These are phyloP conservation scores for Sarcophilus harrisii DNA, from an alignment of 2,797 vertebrate species.

Conservation along the genomic window DNA sequence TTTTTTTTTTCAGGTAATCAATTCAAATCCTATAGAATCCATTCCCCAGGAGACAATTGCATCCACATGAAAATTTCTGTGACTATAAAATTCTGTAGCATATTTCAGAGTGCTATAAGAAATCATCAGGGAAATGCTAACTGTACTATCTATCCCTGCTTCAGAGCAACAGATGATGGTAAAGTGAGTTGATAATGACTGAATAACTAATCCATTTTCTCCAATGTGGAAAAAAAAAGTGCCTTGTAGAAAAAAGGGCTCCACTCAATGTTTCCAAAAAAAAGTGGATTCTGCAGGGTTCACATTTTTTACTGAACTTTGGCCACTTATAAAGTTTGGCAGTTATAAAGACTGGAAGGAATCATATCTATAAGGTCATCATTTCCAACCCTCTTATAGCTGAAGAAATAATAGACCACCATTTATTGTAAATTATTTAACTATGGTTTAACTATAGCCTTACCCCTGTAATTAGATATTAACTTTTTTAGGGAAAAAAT, in stretches of 20 bases:
- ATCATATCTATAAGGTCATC: neutral
- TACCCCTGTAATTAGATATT: neutral
- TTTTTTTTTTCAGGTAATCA: slow-evolving; percentile 65
- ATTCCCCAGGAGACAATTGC: slow-evolving; percentile 50
- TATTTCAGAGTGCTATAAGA: slow-evolving; percentile 45
- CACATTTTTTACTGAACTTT: neutral
- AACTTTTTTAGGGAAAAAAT: neutral
- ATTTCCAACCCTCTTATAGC: neutral
- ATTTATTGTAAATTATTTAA: slow-evolving; percentile 23
- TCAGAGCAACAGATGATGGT: slow-evolving; percentile 29
- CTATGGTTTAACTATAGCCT: neutral
- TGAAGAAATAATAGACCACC: slow-evolving; percentile 30
- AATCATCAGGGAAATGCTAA: slow-evolving; percentile 60
- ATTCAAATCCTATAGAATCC: slow-evolving; percentile 54
- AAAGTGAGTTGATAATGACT: slow-evolving; percentile 30
- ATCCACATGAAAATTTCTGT: slow-evolving; percentile 69
- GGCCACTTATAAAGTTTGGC: too few relatives aligned
- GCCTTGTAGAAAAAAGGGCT: slow-evolving; percentile 27
- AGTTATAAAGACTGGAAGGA: slow-evolving; percentile 13
- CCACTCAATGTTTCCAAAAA: slow-evolving; percentile 16
- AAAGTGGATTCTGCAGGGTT: neutral
- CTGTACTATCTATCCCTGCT: neutral
- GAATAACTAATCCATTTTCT: slow-evolving; percentile 3
- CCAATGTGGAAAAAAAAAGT: neutral
- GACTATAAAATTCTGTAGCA: slow-evolving; percentile 50